A percentile compares a stretch with the other conserved stretches of the same genome.
These are phyloP conservation scores for Ellobius talpinus DNA, from an alignment of 2,113 vertebrate species.

Conservation along the genomic window DNA sequence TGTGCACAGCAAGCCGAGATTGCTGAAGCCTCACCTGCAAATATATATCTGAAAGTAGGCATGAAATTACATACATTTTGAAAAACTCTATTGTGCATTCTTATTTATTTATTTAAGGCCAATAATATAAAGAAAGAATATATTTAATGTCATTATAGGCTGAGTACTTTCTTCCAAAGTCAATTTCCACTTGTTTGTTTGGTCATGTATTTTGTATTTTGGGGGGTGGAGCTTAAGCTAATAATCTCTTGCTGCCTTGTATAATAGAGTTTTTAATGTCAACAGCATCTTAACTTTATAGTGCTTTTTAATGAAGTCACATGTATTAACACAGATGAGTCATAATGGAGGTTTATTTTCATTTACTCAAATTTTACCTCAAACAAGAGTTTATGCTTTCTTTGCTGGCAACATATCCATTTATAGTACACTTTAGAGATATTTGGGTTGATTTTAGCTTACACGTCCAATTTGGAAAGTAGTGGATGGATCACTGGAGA, in stretches of 20 bases:
- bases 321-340: not conserved
- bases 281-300: not conserved
- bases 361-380: not conserved
- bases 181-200: not conserved
- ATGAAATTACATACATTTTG: not conserved
- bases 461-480: not conserved
- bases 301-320: not conserved
- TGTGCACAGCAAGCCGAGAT: not conserved
- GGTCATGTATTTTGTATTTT: not conserved
- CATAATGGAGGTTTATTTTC: not conserved
- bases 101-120: not conserved
- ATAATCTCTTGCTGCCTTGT: not conserved
- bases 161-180: not conserved
- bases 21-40: not conserved
- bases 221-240: not conserved
- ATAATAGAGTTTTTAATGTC: not conserved
- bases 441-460: not conserved
- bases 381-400: not conserved
- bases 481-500: not conserved
- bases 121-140: not conserved
- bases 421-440: not conserved
- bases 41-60: not conserved
- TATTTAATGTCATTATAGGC: not conserved
- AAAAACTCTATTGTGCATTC: not conserved
- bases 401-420: not conserved